Percentiles rank a stretch among this genome's conserved stretches.
These are phyloP conservation scores for Portevinia maculata DNA, from an alignment of 2,888 invertebrate genomes.

Conservation along the genomic window DNA sequence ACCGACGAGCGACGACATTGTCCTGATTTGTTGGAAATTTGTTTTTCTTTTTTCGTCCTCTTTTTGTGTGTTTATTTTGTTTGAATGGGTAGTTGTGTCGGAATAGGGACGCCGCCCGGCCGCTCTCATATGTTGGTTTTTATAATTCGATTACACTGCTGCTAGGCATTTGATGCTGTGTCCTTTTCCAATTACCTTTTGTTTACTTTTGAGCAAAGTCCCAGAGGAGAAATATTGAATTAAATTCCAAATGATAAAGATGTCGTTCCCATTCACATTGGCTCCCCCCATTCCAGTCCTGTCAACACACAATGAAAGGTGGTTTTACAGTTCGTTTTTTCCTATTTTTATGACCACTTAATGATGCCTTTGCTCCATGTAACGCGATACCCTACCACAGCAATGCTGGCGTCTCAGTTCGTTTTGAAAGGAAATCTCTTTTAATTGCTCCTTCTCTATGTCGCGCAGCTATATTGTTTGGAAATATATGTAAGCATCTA, in stretches of 20 bases:
- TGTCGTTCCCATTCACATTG: conserved; percentile 22
- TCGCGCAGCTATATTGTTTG: conserved; percentile 17
- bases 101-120: conserved; percentile 4
- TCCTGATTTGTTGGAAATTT: conserved; percentile 69
- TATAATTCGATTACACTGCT: conserved; percentile 73
- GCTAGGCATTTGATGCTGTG: conserved; percentile 58
- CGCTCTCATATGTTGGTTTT: conserved; percentile 69
- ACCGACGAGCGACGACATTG: conserved; percentile 16
- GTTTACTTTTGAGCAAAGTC: conserved; percentile 68
- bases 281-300: conserved; percentile 12
- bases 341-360: conserved; percentile 63
- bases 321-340: conserved; percentile 65
- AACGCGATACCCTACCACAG: conserved; percentile 58
- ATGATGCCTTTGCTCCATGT: conserved; percentile 61
- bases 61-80: conserved; percentile 56
- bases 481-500: conserved; percentile 47
- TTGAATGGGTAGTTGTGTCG: conserved; percentile 35
- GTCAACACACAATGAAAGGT: conserved; percentile 59
- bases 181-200: conserved; percentile 74
- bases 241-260: conserved; percentile 70
- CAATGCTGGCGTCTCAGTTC: conserved; percentile 18
- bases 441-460: conserved; percentile 61
- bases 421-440: conserved; percentile 58
- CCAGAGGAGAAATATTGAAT: conserved; percentile 69
- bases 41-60: conserved; percentile 41